Base-by-base conservation (phyloP, 2,888 invertebrate genomes). In the Scaptomyza cyrtandrae region DNA sequence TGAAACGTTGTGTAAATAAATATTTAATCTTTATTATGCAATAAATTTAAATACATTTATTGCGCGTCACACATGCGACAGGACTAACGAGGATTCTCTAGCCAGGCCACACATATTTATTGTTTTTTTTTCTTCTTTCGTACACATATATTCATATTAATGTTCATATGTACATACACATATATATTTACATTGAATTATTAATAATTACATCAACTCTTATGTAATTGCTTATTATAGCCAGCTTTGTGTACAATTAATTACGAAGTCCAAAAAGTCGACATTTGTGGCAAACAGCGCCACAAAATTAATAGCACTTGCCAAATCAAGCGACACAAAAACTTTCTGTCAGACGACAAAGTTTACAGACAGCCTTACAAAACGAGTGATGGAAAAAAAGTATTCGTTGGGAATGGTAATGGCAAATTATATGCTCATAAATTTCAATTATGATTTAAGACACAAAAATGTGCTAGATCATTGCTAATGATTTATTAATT, bases 31-130 rank as follows among this genome's bases (percentile, higher is more conserved):
- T 88, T 86, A 88, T 88, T 86, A 86, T 87, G 87, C 87, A 81
- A 86, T 86, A 88, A 86, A 86, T 86, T 86, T 86, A 88, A 88
- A 88, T 88, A 88, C 88, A 86, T 88, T 85, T 88, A 86, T 86
- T 80, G 53, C 60, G 41, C 83, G 46, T 54, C 67, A 55, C 52
- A 49, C 48, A 68, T 49, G 56, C 57, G 59, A 57, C 80, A 61
- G 54, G n/a, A n/a, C 37, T 7, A 24, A 13, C 37, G 49, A 54
- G 31, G 14, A 46, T 14, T 39, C 35, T 35, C 13, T 35, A 10
- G n/a, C 50, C 50, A 37, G 14, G 3, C 65, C 35, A 56, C 66
- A 64, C 59, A 31, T 1, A 16, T 39, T 39, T 14, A 7, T 37
- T 37, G n/a, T 39, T 2, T 2, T n/a, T 65, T 73, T n/a, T 6